phyloP scores from a whole-genome alignment of 2,888 invertebrate genomes.

The Carpatolechia fugitivella region DNA sequence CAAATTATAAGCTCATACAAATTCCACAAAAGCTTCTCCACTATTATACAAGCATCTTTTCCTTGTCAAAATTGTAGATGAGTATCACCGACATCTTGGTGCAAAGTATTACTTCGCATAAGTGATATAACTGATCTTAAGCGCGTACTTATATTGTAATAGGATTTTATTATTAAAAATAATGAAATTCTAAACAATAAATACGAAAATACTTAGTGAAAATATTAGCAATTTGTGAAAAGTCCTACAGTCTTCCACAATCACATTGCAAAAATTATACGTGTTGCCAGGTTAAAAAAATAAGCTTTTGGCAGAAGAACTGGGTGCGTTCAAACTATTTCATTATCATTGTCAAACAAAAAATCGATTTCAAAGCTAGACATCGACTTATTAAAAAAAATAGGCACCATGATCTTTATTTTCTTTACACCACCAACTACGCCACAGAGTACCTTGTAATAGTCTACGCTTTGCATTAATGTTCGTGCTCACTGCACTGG shows the following conservation, averaged over 20 bases:
- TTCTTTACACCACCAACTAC: too few species aligned
- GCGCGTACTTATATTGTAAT: conserved; percentile 35
- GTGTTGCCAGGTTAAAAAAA: conserved; percentile 33
- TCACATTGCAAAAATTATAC: conserved; percentile 69
- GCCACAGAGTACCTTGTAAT: too few species aligned
- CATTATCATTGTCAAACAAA: background rate
- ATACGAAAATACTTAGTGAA: conserved; percentile 52
- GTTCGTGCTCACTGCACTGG: too few species aligned
- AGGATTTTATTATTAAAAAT: conserved; percentile 38
- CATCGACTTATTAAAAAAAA: too few species aligned
- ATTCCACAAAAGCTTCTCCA: conserved; percentile 49
- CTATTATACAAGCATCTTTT: conserved; percentile 61
- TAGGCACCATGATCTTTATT: too few species aligned
- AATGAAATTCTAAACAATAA: conserved; percentile 41
- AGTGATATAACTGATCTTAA: conserved; percentile 39
- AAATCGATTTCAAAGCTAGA: background rate
- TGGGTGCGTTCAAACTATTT: conserved; percentile 14
- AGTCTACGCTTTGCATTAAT: too few species aligned
- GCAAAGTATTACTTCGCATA: conserved; percentile 49
- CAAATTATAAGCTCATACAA: conserved; percentile 56
- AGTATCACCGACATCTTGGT: conserved; percentile 77
- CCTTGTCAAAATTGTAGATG: conserved; percentile 70
- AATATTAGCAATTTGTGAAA: conserved; percentile 50
- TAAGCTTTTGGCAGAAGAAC: conserved; percentile 10
- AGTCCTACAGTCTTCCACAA: conserved; percentile 55